A percentile compares a stretch with the other conserved stretches of the same genome.
phyloP scores from a whole-genome alignment of 2,113 vertebrate genomes.

The Pica pica region DNA sequence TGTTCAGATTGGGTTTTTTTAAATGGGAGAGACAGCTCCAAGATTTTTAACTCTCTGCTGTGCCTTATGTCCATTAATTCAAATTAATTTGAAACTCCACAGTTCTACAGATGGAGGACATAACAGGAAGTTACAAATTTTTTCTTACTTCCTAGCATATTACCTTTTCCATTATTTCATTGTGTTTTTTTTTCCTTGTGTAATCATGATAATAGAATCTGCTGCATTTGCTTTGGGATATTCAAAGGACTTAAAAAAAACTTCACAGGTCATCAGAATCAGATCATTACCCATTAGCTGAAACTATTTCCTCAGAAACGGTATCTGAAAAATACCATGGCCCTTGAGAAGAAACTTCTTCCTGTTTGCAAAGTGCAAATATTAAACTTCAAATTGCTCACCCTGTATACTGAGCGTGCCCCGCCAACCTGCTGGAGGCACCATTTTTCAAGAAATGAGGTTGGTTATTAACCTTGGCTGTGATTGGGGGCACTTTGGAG shows the following conservation, averaged over 20 bases:
- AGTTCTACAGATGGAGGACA: too few relatives aligned
- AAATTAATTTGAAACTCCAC: not conserved
- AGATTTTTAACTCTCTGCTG: not conserved
- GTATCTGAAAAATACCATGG: not conserved
- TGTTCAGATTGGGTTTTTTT: not conserved
- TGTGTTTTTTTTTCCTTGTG: not conserved
- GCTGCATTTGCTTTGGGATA: not conserved
- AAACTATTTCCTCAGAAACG: not conserved
- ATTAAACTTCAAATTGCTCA: not conserved
- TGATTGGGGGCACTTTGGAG: not conserved
- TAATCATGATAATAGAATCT: not conserved
- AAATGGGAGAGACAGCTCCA: not conserved
- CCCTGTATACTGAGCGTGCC: fast-evolving
- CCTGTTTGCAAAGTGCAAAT: not conserved
- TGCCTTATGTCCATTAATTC: not conserved
- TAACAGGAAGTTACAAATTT: not conserved
- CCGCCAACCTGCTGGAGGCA: not conserved
- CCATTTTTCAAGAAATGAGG: not conserved
- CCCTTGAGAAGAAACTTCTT: not conserved
- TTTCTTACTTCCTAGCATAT: not conserved
- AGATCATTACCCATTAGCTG: not conserved
- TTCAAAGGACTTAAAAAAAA: not conserved
- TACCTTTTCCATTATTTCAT: not conserved
- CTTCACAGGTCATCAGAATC: not conserved
- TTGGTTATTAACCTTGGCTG: not conserved